Evolutionary conservation across 2,797 vertebrate species (phyloP), one percentile per base, ranked within the genome.

Genomic region (Acanthornis magna): DNA sequence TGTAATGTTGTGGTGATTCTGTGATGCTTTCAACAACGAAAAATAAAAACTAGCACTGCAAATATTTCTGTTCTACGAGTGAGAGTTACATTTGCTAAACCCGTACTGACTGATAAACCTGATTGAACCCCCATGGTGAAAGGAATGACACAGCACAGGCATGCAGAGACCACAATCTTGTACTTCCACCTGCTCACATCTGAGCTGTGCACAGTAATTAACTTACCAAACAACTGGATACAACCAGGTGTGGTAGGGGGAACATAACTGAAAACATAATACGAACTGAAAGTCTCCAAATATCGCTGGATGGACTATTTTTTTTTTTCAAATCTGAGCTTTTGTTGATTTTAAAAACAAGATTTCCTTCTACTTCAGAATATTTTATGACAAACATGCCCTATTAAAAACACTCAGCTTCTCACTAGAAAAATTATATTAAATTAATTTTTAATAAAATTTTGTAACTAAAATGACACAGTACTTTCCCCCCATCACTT

Each of bases 291-390:
- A 62, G 38, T 21, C 20, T 40, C 63, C 73, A 54, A 63, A 50
- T 23, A 57, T 4, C 0, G 0, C 2, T 55, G 47, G 10, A 38
- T 47, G 22, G 19, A 22, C 10, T 26, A 1, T 16, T 47, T 29
- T 48, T 15, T 76, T 61, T 51, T 30, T 45, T 36, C 20, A n/a
- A 66, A 45, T 54, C 38, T 53, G 17, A 25, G 10, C 3, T 92
- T 88, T 13, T 29, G 13, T 17, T 42, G 13, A 7, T 63, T 82
- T 74, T 73, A 67, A 38, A 42, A 70, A 86, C 34, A 81, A 10
- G 9, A 61, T 43, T 48, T 57, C 29, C 16, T 67, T 85, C 34
- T 53, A 15, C 38, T 85, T 85, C 50, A 45, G 45, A 51, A 20
- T 54, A 57, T 55, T 94, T 87, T 53, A 65, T 0, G 1, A 57